Base-by-base conservation (phyloP, 2,113 vertebrate species). In the Leptodactylus fuscus region DNA sequence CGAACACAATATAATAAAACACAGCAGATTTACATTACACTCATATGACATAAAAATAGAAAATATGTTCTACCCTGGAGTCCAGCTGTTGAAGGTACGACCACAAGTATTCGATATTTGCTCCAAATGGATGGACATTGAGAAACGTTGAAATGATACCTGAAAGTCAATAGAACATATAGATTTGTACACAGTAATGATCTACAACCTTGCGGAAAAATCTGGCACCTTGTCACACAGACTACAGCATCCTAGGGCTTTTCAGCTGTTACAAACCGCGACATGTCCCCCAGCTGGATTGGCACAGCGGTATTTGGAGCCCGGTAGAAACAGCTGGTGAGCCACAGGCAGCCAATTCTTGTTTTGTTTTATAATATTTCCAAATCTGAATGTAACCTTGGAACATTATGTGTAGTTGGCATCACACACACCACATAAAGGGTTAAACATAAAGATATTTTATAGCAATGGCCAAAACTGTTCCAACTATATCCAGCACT, bases 101-200 rank as follows among this genome's bases (percentile, higher is more conserved):
- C 96, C 96, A 97, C 65, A 99, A 95, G 81, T 99, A 99, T 81
- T 99, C 98, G 70, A 98, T 97, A 87, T 98, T 99, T 65, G 98
- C 97, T 88, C 97, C 97, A 12, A 99, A 99, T 10, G 98, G 98
- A 87, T 99, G 98, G 32, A 98, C 97, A 0, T 99, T 97, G 77
- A 98, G 97, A 92, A 99, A 99, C 6, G 97, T 98, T 13, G 97
- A 98, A 89, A 99, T 97, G 86, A 99, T 95, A 83, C 98, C 98
- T 99, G 93, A 24, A 87, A 89, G 87, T 88, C 90, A 91, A 88
- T 38, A 90, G 60, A 89, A 92, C 0, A 78, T 38, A 90, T 2
- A 87, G 58, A 81, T 34, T 83, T 29, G 79, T 81, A 81, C 88
- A 81, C 7, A 49, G 24, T 32, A 76, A 49, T 34, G 27, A 51